A percentile compares a stretch with the other conserved stretches of the same genome.
These are phyloP conservation scores for Callipepla squamata DNA, from an alignment of 2,113 vertebrate genomes.

Conservation along the genomic window DNA sequence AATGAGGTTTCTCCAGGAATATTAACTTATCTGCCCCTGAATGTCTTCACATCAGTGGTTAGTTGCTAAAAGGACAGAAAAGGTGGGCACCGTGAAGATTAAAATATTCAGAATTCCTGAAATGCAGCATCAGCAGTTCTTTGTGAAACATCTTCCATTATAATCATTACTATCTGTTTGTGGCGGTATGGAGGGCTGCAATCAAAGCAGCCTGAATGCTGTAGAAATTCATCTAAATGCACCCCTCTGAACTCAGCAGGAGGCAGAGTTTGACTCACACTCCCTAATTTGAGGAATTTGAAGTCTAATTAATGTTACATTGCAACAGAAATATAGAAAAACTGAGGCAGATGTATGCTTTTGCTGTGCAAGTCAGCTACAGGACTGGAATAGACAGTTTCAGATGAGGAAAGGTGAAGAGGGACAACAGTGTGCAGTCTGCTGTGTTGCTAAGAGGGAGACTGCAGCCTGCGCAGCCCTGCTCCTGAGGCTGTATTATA, in stretches of 20 bases:
- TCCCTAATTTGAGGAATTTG: neutral
- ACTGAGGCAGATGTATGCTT: neutral
- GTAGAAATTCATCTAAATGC: neutral
- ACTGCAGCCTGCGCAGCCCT: neutral
- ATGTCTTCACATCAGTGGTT: neutral
- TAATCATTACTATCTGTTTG: neutral
- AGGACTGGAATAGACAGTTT: neutral
- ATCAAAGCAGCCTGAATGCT: neutral
- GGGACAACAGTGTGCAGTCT: neutral
- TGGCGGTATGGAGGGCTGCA: neutral
- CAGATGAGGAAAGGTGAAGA: neutral
- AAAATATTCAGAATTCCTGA: neutral
- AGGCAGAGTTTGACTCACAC: neutral
- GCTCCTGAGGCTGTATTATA: neutral
- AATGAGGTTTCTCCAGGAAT: neutral
- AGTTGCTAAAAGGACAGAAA: slow-evolving; percentile 8
- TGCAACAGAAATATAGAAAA: neutral
- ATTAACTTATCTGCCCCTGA: neutral
- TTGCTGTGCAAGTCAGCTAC: neutral
- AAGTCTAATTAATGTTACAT: neutral
- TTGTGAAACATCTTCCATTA: neutral
- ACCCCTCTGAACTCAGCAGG: neutral
- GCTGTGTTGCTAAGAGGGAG: neutral
- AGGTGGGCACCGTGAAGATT: neutral
- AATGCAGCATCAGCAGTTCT: neutral